phyloP scores from a whole-genome alignment of 1,140 invertebrate genomes.

The Zaprionus ghesquierei region DNA sequence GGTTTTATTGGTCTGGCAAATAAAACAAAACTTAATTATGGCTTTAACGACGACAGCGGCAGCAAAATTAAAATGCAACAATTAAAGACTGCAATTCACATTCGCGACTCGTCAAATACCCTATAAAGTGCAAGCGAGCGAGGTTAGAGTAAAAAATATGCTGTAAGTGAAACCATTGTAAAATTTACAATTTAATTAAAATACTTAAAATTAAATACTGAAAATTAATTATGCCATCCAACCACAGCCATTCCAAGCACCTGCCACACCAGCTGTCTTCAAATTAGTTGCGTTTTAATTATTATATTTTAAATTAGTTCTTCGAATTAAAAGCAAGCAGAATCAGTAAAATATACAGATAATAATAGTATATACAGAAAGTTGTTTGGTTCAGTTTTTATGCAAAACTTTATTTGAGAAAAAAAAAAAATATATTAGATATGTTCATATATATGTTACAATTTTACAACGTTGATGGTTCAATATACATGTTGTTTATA shows the following conservation, averaged over 20 bases:
- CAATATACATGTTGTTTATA: slow-evolving; percentile 60
- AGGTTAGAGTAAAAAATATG: neutral
- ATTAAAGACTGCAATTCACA: slow-evolving; percentile 7
- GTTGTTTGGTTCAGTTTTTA: slow-evolving; percentile 46
- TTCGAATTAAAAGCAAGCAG: slow-evolving; percentile 45
- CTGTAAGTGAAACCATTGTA: neutral
- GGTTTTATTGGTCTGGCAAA: slow-evolving; percentile 62
- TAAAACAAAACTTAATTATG: slow-evolving; percentile 73
- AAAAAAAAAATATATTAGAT: slow-evolving; percentile 48
- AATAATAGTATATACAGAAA: slow-evolving; percentile 28
- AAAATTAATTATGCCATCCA: slow-evolving; percentile 10
- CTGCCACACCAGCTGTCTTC: slow-evolving; percentile 21
- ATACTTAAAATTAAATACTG: neutral
- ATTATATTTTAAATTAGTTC: slow-evolving; percentile 7
- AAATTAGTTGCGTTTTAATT: slow-evolving; percentile 27
- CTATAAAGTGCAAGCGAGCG: neutral
- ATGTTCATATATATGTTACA: slow-evolving; percentile 66
- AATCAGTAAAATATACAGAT: neutral
- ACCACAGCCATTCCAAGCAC: slow-evolving; percentile 51
- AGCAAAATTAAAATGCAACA: slow-evolving; percentile 32
- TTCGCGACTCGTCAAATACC: neutral
- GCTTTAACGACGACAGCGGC: neutral
- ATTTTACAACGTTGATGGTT: slow-evolving; percentile 50
- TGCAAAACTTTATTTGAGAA: slow-evolving; percentile 72
- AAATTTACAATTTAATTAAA: neutral